Percentiles rank a stretch among this genome's conserved stretches.
phyloP scores from a whole-genome alignment of 2,888 invertebrate species.

The Drosophila atripex region DNA sequence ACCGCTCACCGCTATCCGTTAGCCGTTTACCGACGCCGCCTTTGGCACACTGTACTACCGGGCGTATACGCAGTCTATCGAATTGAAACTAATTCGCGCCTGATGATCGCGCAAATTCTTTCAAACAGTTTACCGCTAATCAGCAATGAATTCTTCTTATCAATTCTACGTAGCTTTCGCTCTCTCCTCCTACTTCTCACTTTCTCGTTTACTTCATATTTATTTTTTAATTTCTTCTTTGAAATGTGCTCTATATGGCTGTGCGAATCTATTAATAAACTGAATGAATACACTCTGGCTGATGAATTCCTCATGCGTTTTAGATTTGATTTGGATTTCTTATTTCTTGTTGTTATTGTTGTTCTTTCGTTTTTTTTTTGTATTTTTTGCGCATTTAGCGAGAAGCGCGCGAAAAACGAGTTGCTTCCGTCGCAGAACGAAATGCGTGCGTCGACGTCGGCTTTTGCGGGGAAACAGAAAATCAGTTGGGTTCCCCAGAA shows the following conservation, averaged over 20 bases:
- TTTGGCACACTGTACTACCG: constrained; percentile 26
- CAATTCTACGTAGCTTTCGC: constrained; percentile 1
- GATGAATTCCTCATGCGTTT: constrained; percentile 27
- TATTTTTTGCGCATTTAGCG: constrained; percentile 32
- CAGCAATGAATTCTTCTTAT: constrained; percentile 20
- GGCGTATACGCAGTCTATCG: constrained; percentile 58
- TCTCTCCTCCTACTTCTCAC: background rate
- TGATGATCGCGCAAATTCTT: constrained; percentile 32
- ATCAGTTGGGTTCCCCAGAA: background rate
- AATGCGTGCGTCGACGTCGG: constrained; percentile 25
- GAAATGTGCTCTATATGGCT: constrained; percentile 44
- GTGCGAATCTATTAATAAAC: constrained; percentile 65
- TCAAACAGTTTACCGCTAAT: constrained; percentile 22
- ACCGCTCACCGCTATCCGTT: background rate
- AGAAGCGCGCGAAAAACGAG: constrained; percentile 70
- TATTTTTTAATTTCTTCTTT: constrained; percentile 40
- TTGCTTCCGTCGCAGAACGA: constrained; percentile 64
- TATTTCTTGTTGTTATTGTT: constrained; percentile 15
- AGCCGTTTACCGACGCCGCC: background rate
- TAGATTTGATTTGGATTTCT: constrained; percentile 19
- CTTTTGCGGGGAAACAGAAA: constrained; percentile 61
- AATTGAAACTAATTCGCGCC: constrained; percentile 44
- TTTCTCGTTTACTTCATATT: constrained; percentile 13
- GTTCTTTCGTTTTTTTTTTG: constrained; percentile 11
- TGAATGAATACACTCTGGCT: constrained; percentile 30